Evolutionary conservation across 1,140 invertebrate species (phyloP), one percentile per base, ranked within the genome.

Genomic region (Drosophila bocqueti): DNA sequence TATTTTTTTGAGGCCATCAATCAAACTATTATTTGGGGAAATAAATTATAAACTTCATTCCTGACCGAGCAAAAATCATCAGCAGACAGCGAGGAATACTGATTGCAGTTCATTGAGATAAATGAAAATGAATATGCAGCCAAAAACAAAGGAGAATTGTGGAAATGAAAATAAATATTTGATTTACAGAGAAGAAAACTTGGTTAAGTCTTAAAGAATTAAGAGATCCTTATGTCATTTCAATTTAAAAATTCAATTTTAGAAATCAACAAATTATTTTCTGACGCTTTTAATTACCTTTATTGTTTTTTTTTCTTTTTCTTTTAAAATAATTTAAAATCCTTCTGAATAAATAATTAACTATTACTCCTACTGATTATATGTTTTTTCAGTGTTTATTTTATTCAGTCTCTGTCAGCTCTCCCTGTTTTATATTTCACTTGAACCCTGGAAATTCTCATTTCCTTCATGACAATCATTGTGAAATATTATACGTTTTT

Each of bases 1-100:
- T 10, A 34, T 47, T 47, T 47, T 47, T 26, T 15, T n/a, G 3
- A 2, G 54, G 66, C 67, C 69, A 73, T 73, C 67, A 73, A 73
- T 73, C 69, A 73, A 72, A 73, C 67, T 73, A 73, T 61, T 73
- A 73, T 73, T 71, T 73, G 55, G 24, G n/a, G 46, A 72, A 60
- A 72, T 73, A 60, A 60, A 73, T 73, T 73, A 73, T 60, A 71
- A 71, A 71, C 49, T 71, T 67, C 63, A 69, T 42, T 21, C 31
- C 36, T 7, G 62, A 10, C 9, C 31, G 16, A 38, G 21, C 46
- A 69, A 46, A 52, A 50, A 43, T 65, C 66, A 66, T 29, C 36
- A 16, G 13, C 38, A 42, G 49, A 29, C 21, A 34, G 11, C 26
- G 38, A 21, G 11, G 38, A 29, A n/a, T 15, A 67, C 21, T 43